Evolutionary conservation across 2,888 invertebrate genomes (phyloP), one percentile per base, ranked within the genome.

Genomic region (Chaitophorus viminalis): DNA sequence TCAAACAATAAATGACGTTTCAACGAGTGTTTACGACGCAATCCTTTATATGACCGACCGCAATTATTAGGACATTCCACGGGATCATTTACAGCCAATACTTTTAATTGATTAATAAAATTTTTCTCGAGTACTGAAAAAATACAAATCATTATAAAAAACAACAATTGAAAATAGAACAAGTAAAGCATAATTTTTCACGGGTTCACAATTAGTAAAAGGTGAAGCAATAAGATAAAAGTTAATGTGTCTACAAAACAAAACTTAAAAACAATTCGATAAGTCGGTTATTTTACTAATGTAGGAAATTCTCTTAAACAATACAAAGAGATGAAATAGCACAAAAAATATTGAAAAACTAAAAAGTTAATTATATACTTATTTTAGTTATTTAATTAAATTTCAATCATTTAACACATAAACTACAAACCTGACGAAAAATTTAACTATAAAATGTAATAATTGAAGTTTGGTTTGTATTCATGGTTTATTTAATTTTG

Each of bases 11-110:
- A 90, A 89, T 93, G 93, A 33, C 93, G 92, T 11, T 91, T 92
- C 65, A 93, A 90, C 89, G 92, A 92, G 89, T 93, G 93, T 89
- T 92, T 92, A 82, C 92, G 91, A 25, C 46, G 46, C 31, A n/a
- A 65, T 33, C 84, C 84, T 89, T 92, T 93, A 90, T 93, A 92
- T 70, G 90, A 90, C 85, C 91, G 91, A 36, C 89, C 90, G 88
- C 92, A 92, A 18, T 77, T 84, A 77, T 84, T 84, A 25, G 84
- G 84, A 18, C 84, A 84, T n/a, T n/a, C n/a, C 46, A 77, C 84
- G 33, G 84, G 84, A n/a, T 84, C 76, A n/a, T 77, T 76, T 1
- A 84, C 92, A 92, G 21, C 92, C 91, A 88, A 92, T 92, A 68
- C 91, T 91, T 3, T 90, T 90, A 84, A 84, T 31, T 84, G 76